Evolutionary conservation across 1,140 invertebrate genomes (phyloP), one percentile per base, ranked within the genome.

Genomic region (Drosophila aff.): DNA sequence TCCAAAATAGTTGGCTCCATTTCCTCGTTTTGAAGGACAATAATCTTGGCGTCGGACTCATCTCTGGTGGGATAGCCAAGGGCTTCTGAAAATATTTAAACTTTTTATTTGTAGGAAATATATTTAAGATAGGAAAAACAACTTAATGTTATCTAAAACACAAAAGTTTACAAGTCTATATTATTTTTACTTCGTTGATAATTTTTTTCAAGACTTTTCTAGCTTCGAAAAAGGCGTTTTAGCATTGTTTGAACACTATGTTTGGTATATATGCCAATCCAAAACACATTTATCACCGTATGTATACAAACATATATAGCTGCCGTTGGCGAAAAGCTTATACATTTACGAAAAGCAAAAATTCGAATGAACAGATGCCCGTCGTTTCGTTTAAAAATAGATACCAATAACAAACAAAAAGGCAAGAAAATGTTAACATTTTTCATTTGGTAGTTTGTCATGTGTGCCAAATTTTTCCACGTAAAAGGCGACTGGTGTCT

Each of bases 1-100:
- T 92, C 81, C n/a, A 92, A 79, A 44, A 91, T 78, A 36, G 91
- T 92, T 7, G 79, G 83, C 8, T 71, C 52, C 64, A 76, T 76
- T n/a, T 80, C 68, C 3, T 84, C 83, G 50, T 91, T 60, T 52
- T 87, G 50, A 13, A 89, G 67, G 23, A 76, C 67, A 21, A 89
- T 61, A 23, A 79, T 67, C 33, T 63, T 81, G 4, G 60, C 66
- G n/a, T 90, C 79, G n/a, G 28, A n/a, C 21, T 81, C 85, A 26
- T 65, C 44, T 62, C 62, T 81, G 13, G 47, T 49, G 40, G 77
- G 66, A 59, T 61, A 23, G 79, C 77, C 77, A 23, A 46, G 23
- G 5, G 55, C 60, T 46, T 62, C 85, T 86, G 18, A 10, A 18
- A 44, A 49, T 26, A 10, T 26, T 0, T 4, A 26, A 26, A 49